These are phyloP conservation scores for Drosophila ohnishii DNA, from an alignment of 1,140 invertebrate species.

Conservation along the genomic window DNA sequence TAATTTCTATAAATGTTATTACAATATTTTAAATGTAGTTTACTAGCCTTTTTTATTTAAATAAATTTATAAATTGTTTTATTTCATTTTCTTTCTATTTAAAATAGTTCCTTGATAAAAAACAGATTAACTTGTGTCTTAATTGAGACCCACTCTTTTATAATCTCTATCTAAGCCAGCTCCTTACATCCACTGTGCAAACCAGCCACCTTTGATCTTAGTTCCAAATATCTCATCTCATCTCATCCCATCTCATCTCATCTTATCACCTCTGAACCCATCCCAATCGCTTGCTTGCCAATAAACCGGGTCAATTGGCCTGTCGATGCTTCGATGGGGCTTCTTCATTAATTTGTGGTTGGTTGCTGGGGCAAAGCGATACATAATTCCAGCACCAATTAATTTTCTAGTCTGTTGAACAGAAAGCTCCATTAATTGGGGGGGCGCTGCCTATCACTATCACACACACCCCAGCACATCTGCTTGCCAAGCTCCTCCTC, in stretches of 20 bases:
- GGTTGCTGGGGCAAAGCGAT: conserved; percentile 28
- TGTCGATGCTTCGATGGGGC: conserved; percentile 28
- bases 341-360: conserved; percentile 32
- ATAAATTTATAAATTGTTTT: neutral
- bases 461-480: conserved; percentile 6
- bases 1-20: neutral
- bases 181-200: neutral
- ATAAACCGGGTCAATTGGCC: conserved; percentile 41
- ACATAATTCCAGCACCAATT: conserved; percentile 70
- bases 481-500: conserved; percentile 23
- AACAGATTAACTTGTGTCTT: neutral
- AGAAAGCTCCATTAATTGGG: conserved; percentile 65
- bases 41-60: too few species aligned
- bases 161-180: neutral
- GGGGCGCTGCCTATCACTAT: conserved; percentile 13
- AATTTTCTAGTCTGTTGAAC: conserved; percentile 71
- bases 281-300: conserved; percentile 2
- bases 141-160: neutral
- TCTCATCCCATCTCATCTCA: neutral
- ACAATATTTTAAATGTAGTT: too few species aligned
- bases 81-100: neutral
- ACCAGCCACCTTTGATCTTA: neutral
- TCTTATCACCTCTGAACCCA: neutral
- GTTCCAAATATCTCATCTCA: neutral
- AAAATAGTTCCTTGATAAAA: neutral